phyloP scores from a whole-genome alignment of 2,113 vertebrate species.

The Cervus canadensis region DNA sequence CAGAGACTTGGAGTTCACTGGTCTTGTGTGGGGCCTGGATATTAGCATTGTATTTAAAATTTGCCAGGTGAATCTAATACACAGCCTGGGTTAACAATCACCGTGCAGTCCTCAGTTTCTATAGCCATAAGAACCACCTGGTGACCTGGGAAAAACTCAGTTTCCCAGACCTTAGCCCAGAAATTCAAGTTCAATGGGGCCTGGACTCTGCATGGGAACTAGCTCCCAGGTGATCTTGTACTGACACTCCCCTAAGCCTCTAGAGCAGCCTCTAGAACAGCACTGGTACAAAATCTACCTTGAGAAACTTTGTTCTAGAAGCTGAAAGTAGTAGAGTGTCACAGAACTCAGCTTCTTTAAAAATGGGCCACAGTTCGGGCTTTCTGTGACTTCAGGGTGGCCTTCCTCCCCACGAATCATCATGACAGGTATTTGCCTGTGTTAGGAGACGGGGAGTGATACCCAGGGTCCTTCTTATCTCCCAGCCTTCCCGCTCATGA shows the following conservation, averaged over 20 bases:
- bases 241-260: not conserved
- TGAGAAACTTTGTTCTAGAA: not conserved
- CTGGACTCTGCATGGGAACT: not conserved
- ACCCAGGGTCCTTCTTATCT: not conserved
- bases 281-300: not conserved
- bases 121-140: not conserved
- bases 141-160: not conserved
- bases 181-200: not conserved
- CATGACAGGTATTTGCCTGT: not conserved
- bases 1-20: not conserved
- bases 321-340: not conserved
- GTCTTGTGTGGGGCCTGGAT: not conserved
- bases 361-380: not conserved
- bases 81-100: not conserved
- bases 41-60: not conserved
- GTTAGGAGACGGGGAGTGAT: not conserved
- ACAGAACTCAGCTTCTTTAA: not conserved
- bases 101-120: not conserved
- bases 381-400: not conserved
- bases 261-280: not conserved
- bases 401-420: not conserved
- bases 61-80: not conserved
- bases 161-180: not conserved
- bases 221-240: not conserved
- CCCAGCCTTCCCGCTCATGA: not conserved